Evolutionary conservation across 2,113 vertebrate species (phyloP).

Genomic region (Macrotis lagotis): DNA sequence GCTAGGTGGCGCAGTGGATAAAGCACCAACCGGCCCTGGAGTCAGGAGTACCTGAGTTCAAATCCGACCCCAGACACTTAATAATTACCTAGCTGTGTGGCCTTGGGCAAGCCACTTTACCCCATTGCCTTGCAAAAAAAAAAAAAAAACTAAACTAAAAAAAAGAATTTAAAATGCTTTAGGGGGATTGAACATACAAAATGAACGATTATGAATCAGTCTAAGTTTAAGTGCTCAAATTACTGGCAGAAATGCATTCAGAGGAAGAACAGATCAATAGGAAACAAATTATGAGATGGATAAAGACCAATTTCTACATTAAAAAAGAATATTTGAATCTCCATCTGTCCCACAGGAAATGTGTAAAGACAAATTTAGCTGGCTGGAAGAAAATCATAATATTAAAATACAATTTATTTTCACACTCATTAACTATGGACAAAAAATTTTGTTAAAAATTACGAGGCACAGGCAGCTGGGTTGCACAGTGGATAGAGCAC

Average conservation of each 20-base stretch:
- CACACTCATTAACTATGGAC: neutral
- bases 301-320: neutral
- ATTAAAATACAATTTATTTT: neutral
- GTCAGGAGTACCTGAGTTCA: too few species aligned
- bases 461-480: too few species aligned
- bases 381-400: constrained; percentile 38
- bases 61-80: too few species aligned
- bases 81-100: too few species aligned
- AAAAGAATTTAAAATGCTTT: neutral
- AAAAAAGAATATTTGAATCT: constrained; percentile 2
- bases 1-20: too few species aligned
- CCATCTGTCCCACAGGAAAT: neutral
- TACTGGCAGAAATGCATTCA: neutral
- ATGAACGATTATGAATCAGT: neutral
- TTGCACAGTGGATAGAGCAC: too few species aligned
- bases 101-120: too few species aligned
- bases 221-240: neutral
- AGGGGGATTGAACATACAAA: neutral
- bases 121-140: too few species aligned
- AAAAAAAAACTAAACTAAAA: too few species aligned
- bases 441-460: constrained; percentile 11
- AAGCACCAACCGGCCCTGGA: too few species aligned
- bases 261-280: neutral
- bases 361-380: constrained; percentile 10
- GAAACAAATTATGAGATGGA: constrained; percentile 28